These are phyloP conservation scores for Archilochus colubris DNA, from an alignment of 2,113 vertebrate genomes.

Conservation along the genomic window DNA sequence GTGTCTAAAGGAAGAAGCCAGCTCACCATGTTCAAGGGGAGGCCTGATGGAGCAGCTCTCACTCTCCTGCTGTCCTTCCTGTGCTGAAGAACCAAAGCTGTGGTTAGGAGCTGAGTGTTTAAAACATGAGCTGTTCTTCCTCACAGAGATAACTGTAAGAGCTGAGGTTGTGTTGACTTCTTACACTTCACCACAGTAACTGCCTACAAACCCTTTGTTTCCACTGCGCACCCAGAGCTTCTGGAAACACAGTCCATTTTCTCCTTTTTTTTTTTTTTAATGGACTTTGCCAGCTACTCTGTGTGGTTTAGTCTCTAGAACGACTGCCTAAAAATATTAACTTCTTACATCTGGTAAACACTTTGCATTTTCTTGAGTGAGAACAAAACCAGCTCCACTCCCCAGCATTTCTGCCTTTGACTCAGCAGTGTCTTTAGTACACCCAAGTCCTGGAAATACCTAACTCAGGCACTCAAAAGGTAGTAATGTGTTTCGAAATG, in stretches of 20 bases:
- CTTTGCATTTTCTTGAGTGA: conserved; percentile 8
- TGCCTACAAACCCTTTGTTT: background rate
- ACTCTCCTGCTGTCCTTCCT: background rate
- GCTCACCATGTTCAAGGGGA: background rate
- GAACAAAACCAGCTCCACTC: conserved; percentile 25
- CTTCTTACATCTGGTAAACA: conserved; percentile 6
- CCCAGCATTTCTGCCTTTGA: conserved; percentile 54
- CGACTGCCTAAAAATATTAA: background rate
- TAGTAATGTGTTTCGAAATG: background rate
- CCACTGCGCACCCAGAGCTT: background rate
- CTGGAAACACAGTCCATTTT: background rate
- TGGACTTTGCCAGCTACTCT: background rate
- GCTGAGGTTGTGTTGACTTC: background rate
- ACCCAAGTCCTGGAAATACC: background rate
- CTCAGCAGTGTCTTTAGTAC: conserved; percentile 50
- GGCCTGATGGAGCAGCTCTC: background rate
- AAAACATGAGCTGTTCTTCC: background rate
- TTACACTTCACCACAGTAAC: background rate
- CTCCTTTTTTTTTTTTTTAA: background rate
- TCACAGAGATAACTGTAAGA: background rate
- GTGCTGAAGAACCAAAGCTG: background rate
- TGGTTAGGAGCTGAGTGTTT: background rate
- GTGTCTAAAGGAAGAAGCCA: background rate
- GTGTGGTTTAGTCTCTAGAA: background rate
- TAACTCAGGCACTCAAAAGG: background rate